phyloP scores from a whole-genome alignment of 2,888 invertebrate species.

The Cenopis cana region DNA sequence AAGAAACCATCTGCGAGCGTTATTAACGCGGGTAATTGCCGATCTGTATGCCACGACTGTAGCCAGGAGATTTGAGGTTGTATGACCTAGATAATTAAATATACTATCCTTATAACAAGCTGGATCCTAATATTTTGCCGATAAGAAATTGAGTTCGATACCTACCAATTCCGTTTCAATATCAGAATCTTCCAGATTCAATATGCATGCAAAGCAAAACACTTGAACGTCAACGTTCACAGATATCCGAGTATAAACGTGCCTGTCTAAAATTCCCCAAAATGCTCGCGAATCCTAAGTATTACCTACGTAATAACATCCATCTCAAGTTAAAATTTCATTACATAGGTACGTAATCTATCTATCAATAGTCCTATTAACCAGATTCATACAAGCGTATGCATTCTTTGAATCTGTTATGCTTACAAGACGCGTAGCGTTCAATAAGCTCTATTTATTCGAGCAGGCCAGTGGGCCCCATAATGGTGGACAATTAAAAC shows the following conservation, averaged over 20 bases:
- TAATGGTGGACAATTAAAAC: slow-evolving; percentile 42
- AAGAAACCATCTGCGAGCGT: slow-evolving; percentile 70
- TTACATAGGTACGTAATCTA: too few species aligned
- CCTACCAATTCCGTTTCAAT: background rate
- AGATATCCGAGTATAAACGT: too few species aligned
- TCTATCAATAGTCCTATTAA: background rate
- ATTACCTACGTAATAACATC: too few species aligned
- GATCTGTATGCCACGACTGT: slow-evolving; percentile 63
- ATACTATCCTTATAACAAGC: background rate
- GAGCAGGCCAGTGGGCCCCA: slow-evolving; percentile 15
- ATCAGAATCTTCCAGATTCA: too few species aligned
- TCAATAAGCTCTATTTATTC: slow-evolving; percentile 18
- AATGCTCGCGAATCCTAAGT: too few species aligned
- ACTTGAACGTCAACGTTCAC: too few species aligned
- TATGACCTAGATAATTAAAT: background rate
- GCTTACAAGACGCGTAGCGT: background rate
- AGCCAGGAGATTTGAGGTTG: slow-evolving; percentile 51
- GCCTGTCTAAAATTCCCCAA: too few species aligned
- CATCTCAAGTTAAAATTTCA: background rate
- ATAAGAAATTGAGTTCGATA: background rate
- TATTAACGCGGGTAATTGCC: slow-evolving; percentile 77
- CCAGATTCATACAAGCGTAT: too few species aligned
- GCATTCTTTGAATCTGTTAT: too few species aligned
- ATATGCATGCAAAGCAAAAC: too few species aligned
- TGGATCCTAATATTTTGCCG: background rate